Evolutionary conservation across 1,140 invertebrate species (phyloP).

Genomic region (Lasioglossum albipes): DNA sequence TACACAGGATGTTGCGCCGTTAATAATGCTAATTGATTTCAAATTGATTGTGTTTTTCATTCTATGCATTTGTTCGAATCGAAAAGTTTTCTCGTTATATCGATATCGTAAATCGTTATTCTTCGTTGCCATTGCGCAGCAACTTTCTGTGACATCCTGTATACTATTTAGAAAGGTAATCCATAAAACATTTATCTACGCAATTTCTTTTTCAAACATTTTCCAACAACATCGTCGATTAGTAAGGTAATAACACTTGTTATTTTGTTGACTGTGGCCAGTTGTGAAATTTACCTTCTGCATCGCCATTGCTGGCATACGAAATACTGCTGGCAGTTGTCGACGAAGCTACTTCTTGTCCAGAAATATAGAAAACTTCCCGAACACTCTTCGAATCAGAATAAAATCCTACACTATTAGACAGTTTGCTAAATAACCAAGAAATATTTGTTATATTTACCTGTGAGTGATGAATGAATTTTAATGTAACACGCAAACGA

Average conservation of each 20-base stretch:
- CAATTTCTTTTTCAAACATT: conserved; percentile 35
- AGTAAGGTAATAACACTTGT: conserved; percentile 50
- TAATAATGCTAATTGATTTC: background rate
- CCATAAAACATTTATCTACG: conserved; percentile 41
- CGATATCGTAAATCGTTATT: background rate
- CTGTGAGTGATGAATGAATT: conserved; percentile 45
- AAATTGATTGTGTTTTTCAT: background rate
- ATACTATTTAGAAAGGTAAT: conserved; percentile 38
- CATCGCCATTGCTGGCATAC: conserved; percentile 70
- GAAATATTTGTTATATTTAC: conserved; percentile 46
- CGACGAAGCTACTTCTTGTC: conserved; percentile 67
- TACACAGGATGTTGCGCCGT: conserved; percentile 36
- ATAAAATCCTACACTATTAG: conserved; percentile 71
- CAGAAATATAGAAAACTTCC: conserved; percentile 65
- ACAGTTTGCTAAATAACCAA: conserved; percentile 59
- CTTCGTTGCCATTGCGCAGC: conserved; percentile 5
- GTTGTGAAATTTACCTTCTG: conserved; percentile 72
- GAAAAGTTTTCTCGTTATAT: conserved; percentile 5
- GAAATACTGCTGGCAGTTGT: conserved; percentile 65
- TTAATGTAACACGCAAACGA: conserved; percentile 16
- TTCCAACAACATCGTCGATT: conserved; percentile 50
- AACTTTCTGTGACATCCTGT: conserved; percentile 36
- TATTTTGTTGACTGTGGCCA: conserved; percentile 54
- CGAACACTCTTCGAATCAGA: conserved; percentile 68
- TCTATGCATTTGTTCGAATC: background rate